Evolutionary conservation across 2,113 vertebrate species (phyloP), one percentile per base, ranked within the genome.

Genomic region (Oenanthe oenanthe): DNA sequence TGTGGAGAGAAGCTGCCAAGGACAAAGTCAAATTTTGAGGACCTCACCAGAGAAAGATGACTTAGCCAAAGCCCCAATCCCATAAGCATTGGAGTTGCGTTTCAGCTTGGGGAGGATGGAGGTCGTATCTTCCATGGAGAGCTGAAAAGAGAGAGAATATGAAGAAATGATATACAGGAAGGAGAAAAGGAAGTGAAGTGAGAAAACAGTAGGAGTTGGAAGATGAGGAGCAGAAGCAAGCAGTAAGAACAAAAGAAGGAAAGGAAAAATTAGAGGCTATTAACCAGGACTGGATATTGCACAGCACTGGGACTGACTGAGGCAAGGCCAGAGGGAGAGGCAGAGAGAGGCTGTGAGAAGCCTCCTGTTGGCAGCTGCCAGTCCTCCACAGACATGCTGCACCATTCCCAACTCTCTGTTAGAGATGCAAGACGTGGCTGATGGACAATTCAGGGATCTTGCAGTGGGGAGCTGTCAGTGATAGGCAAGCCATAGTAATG

Each of bases 81-180:
- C 99, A 74, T 99, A 99, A 86, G 99, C 98, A 80, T 99, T 99
- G 85, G 99, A 97, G 90, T 99, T 99, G 95, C 99, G 98, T 97
- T 99, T 99, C 96, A 99, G 98, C 95, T 99, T 99, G 51, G 99
- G 99, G 82, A 99, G 98, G 96, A 99, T 99, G 92, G 99, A 99
- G 74, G 99, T 99, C 76, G 99, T 99, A 97, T 99, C 99, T 98
- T 99, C 99, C 99, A 99, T 99, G 94, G 99, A 99, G 83, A 99
- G 98, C 99, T 99, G 96, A 91, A 98, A 97, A 98, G 58, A 96
- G 90, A 98, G 95, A 98, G 88, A 96, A 97, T 95, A 97, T 95
- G 83, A 95, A 95, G 97, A 97, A 96, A 94, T 95, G 71, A 93
- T 85, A 92, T 54, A 88, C 34, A 85, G 88, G 74, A 91, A 97